Evolutionary conservation across 2,113 vertebrate genomes (phyloP).

Genomic region (Pristiophorus japonicus): DNA sequence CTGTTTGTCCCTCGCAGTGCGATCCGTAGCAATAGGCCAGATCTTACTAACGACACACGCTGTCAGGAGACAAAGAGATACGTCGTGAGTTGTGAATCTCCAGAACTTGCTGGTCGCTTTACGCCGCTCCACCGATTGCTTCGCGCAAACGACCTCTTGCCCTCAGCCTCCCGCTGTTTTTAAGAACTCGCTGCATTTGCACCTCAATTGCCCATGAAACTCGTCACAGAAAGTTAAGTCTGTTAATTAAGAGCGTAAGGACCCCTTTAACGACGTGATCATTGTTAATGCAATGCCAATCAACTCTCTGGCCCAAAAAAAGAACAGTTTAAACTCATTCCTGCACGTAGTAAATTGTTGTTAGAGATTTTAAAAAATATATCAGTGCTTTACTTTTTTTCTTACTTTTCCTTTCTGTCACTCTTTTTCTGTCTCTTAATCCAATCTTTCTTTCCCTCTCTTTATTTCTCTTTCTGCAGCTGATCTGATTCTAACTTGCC

Average conservation of each 20-base stretch:
- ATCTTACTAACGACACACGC: neutral
- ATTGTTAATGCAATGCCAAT: neutral
- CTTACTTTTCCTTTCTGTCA: neutral
- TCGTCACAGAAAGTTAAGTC: neutral
- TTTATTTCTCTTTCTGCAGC: neutral
- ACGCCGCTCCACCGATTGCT: neutral
- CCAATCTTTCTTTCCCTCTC: neutral
- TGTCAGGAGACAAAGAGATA: neutral
- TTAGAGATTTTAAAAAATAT: neutral
- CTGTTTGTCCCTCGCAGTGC: neutral
- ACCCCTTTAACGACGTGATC: neutral
- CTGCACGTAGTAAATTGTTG: neutral
- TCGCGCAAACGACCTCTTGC: too few relatives aligned
- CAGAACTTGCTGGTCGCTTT: neutral
- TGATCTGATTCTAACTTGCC: neutral
- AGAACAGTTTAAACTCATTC: neutral
- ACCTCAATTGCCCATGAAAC: neutral
- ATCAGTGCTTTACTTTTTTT: neutral
- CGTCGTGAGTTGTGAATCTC: neutral
- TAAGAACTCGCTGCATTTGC: neutral
- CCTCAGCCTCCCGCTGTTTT: neutral
- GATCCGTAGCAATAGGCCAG: neutral
- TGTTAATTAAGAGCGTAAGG: too few relatives aligned
- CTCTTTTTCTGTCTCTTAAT: neutral
- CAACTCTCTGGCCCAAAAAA: neutral